phyloP scores from a whole-genome alignment of 2,113 vertebrate species.

The Dipodomys merriami region DNA sequence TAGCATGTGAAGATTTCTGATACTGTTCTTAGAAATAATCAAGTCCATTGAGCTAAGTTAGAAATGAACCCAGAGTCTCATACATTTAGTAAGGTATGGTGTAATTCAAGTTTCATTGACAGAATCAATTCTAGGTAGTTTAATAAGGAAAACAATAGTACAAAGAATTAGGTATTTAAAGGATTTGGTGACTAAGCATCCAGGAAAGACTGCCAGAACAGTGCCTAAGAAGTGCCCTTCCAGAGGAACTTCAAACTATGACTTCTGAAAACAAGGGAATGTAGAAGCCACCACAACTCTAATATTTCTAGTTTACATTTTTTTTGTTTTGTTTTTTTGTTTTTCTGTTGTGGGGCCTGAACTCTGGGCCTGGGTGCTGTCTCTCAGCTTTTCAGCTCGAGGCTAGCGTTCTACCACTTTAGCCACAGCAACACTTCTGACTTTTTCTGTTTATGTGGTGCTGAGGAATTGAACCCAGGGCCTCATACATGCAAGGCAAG shows the following conservation, averaged over 20 bases:
- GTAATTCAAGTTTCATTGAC: not conserved
- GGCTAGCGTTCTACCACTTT: too few species aligned
- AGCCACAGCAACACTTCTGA: too few species aligned
- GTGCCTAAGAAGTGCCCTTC: not conserved
- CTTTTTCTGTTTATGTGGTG: too few species aligned
- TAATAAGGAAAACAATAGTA: not conserved
- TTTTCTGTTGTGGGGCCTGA: too few species aligned
- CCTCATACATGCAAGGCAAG: too few species aligned
- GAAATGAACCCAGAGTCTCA: not conserved
- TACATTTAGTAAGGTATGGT: not conserved
- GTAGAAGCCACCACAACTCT: not conserved
- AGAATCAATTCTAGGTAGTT: not conserved
- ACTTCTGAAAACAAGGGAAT: not conserved
- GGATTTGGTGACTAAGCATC: not conserved
- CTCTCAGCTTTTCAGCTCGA: too few species aligned
- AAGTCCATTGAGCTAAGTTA: not conserved
- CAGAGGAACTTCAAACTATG: not conserved
- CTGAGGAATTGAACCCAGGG: too few species aligned
- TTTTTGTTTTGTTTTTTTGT: too few species aligned
- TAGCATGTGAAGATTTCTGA: not conserved
- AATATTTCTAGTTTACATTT: not conserved
- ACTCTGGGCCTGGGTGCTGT: too few species aligned
- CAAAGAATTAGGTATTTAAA: not conserved
- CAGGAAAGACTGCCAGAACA: not conserved
- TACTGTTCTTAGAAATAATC: constrained; percentile 20